Conservation (phyloP, 2,888 invertebrate genomes). For the Lysandra bellargus region DNA sequence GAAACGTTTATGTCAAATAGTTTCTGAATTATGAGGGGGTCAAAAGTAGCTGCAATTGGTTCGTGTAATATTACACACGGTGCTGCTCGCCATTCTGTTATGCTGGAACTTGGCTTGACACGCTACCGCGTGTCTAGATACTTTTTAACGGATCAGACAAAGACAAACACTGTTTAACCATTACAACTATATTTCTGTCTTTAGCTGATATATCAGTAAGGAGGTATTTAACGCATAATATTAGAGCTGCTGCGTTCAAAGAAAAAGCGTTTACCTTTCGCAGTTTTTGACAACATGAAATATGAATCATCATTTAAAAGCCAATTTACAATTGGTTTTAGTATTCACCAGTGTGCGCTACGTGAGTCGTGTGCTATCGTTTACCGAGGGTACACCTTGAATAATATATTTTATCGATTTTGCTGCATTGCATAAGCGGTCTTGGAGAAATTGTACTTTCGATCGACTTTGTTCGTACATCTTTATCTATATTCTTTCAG, state of each 20-base stretch:
- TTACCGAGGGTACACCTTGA: slow-evolving; percentile 19
- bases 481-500: not conserved
- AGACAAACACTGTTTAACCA: too few species aligned
- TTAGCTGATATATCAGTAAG: not conserved
- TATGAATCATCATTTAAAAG: slow-evolving; percentile 20
- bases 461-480: not conserved
- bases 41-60: too few species aligned
- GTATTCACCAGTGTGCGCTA: slow-evolving; percentile 1
- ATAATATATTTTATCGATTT: slow-evolving; percentile 26
- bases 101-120: too few species aligned
- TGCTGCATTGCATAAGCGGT: slow-evolving; percentile 22
- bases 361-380: slow-evolving; percentile 29
- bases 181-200: too few species aligned
- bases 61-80: too few species aligned
- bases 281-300: not conserved
- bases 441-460: slow-evolving; percentile 18
- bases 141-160: too few species aligned
- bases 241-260: not conserved
- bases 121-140: too few species aligned
- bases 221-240: not conserved
- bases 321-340: slow-evolving; percentile 27
- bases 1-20: too few species aligned
- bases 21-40: too few species aligned
- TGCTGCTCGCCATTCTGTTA: too few species aligned
- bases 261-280: not conserved